A percentile compares a stretch with the other conserved stretches of the same genome.
phyloP scores from a whole-genome alignment of 2,797 vertebrate species.

The Alca torda region DNA sequence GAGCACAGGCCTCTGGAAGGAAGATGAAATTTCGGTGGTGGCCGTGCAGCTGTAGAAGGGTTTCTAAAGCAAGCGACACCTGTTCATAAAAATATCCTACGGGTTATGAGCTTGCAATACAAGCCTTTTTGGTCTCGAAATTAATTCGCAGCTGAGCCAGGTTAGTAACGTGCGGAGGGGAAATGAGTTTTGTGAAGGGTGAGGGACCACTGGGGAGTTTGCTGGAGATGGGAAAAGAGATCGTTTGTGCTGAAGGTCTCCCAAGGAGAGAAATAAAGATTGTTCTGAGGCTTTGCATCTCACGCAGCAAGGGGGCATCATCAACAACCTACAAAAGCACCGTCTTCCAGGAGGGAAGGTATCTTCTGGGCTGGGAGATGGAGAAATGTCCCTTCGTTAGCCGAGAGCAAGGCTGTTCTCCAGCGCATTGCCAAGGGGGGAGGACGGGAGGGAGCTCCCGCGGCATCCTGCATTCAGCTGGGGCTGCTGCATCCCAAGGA shows the following conservation, averaged over 20 bases:
- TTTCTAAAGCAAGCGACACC: neutral
- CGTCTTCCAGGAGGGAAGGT: neutral
- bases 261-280: neutral
- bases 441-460: neutral
- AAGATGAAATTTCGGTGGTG: neutral
- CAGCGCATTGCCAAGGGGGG: accelerated
- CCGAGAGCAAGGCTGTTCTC: accelerated
- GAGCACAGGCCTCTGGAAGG: accelerated
- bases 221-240: neutral
- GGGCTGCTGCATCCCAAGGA: neutral
- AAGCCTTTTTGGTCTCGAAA: neutral
- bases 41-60: neutral
- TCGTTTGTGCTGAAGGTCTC: neutral
- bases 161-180: accelerated
- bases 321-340: neutral
- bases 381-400: neutral
- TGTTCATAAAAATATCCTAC: accelerated
- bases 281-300: neutral
- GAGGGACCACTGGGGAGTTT: neutral
- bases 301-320: accelerated
- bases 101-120: neutral
- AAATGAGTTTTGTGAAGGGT: neutral
- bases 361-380: neutral
- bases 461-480: accelerated
- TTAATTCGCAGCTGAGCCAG: neutral